phyloP scores from a whole-genome alignment of 2,113 vertebrate species.

The Sceloporus undulatus region DNA sequence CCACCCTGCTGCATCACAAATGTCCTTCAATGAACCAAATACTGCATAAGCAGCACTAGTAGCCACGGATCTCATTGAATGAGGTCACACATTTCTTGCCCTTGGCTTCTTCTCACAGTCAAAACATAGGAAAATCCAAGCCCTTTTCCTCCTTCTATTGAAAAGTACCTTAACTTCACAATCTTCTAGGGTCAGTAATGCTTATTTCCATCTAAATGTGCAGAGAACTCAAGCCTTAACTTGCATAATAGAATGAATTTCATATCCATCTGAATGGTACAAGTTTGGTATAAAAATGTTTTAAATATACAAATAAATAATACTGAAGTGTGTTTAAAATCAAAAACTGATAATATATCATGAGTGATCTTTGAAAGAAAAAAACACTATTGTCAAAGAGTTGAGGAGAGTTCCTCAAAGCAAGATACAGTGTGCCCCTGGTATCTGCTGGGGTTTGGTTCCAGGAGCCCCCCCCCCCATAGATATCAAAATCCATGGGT shows the following conservation, averaged over 20 bases:
- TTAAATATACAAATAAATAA: background rate
- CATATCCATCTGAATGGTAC: background rate
- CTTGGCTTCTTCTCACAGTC: too few species aligned
- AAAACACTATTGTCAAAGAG: background rate
- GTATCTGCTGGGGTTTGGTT: background rate
- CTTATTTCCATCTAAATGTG: background rate
- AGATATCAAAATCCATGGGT: too few species aligned
- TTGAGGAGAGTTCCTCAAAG: background rate
- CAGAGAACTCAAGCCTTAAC: background rate
- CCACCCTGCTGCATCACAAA: too few species aligned
- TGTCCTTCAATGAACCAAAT: too few species aligned
- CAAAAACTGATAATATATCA: background rate
- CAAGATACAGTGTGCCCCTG: background rate
- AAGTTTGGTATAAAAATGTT: background rate
- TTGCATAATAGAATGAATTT: background rate
- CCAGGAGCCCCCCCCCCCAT: background rate
- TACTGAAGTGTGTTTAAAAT: background rate
- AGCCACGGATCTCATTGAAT: background rate
- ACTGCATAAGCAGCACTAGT: background rate
- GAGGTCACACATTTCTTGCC: too few species aligned
- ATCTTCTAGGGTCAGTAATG: background rate
- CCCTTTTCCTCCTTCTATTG: too few species aligned
- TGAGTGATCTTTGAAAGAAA: background rate
- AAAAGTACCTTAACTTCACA: too few species aligned
- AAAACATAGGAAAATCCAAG: too few species aligned